phyloP scores from a whole-genome alignment of 1,140 invertebrate species.

The Bombus fervidus region DNA sequence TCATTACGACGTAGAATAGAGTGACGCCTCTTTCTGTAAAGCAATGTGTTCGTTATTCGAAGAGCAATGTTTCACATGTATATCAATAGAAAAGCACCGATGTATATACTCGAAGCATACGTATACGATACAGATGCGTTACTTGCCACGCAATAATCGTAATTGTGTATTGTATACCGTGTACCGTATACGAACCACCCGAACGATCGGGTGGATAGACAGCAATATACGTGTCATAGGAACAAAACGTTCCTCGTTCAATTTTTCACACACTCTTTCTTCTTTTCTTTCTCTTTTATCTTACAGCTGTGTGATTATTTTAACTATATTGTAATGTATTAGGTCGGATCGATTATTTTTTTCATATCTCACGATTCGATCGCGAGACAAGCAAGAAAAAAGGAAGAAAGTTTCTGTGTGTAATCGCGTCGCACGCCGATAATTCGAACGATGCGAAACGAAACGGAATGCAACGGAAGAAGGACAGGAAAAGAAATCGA shows the following conservation, averaged over 20 bases:
- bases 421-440: background rate
- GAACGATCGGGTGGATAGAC: background rate
- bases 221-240: background rate
- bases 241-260: background rate
- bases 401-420: background rate
- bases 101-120: background rate
- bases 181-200: background rate
- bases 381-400: background rate
- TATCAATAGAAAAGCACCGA: background rate
- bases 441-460: background rate
- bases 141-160: background rate
- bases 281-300: background rate
- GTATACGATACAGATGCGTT: background rate
- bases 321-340: background rate
- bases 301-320: background rate
- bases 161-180: background rate
- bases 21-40: background rate
- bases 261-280: background rate
- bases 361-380: background rate
- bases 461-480: background rate
- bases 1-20: background rate
- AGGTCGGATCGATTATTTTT: background rate
- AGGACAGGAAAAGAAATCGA: background rate
- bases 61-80: background rate
- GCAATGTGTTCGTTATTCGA: background rate